Percentiles rank a stretch among this genome's conserved stretches.
Evolutionary conservation across 2,888 invertebrate genomes (phyloP).

Genomic region (Drosophila recens): DNA sequence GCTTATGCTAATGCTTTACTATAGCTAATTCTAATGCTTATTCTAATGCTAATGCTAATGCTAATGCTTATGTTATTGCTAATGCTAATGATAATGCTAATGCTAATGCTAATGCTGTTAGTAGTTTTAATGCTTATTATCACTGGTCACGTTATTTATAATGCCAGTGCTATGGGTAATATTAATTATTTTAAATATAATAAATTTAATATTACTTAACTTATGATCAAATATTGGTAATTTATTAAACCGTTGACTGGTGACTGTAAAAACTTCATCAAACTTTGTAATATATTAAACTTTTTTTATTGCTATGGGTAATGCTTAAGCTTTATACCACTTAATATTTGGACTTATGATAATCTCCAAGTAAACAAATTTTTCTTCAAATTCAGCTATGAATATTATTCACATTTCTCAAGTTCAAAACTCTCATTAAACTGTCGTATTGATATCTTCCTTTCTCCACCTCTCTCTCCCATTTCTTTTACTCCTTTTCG

Average conservation of each 20-base stretch:
- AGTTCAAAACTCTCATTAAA: slow-evolving; percentile 23
- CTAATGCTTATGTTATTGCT: background rate
- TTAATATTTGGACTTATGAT: too few relatives aligned
- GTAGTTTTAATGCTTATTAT: too few relatives aligned
- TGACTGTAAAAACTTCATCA: too few relatives aligned
- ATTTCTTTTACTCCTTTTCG: background rate
- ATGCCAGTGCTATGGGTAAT: background rate
- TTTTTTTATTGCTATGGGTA: background rate
- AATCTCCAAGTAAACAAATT: background rate
- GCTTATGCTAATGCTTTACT: background rate
- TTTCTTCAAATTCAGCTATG: background rate
- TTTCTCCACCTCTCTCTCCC: background rate
- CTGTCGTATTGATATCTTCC: background rate
- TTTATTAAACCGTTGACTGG: too few relatives aligned
- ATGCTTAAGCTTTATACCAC: background rate
- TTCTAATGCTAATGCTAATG: background rate
- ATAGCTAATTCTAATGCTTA: background rate
- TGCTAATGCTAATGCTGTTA: background rate
- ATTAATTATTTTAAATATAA: too few relatives aligned
- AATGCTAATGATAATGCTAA: background rate
- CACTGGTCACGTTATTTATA: background rate
- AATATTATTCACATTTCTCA: slow-evolving; percentile 2
- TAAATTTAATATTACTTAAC: too few relatives aligned
- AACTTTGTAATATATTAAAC: too few relatives aligned
- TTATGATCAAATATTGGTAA: too few relatives aligned